These are phyloP conservation scores for Smutsia temminckii DNA, from an alignment of 2,797 vertebrate genomes.

Conservation along the genomic window DNA sequence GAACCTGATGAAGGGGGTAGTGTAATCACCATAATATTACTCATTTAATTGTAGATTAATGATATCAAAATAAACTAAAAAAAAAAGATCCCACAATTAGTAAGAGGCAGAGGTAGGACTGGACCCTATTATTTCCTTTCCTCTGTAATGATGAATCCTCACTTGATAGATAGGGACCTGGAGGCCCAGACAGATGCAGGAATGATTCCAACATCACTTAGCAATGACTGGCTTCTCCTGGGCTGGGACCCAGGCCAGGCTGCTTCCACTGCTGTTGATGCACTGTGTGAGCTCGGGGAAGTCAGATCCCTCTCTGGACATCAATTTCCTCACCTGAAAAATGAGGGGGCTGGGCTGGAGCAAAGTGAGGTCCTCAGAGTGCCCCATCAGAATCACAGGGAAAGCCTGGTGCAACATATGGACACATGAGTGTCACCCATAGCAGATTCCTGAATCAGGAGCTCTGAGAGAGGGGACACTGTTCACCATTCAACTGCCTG, in stretches of 20 bases:
- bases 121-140: neutral
- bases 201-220: neutral
- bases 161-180: neutral
- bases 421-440: neutral
- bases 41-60: no score
- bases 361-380: neutral
- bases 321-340: neutral
- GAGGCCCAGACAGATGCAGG: neutral
- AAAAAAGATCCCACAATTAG: neutral
- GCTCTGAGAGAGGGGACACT: neutral
- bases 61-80: no score
- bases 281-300: neutral
- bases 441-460: neutral
- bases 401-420: neutral
- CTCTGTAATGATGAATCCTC: neutral
- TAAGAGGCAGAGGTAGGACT: neutral
- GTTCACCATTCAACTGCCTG: neutral
- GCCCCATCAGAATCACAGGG: neutral
- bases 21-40: no score
- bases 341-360: neutral
- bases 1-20: no score
- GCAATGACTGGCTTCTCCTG: neutral
- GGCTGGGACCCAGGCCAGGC: neutral
- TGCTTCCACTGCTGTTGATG: no score
- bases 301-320: neutral